phyloP scores from a whole-genome alignment of 2,113 vertebrate genomes.

The Motacilla tschutschensis region DNA sequence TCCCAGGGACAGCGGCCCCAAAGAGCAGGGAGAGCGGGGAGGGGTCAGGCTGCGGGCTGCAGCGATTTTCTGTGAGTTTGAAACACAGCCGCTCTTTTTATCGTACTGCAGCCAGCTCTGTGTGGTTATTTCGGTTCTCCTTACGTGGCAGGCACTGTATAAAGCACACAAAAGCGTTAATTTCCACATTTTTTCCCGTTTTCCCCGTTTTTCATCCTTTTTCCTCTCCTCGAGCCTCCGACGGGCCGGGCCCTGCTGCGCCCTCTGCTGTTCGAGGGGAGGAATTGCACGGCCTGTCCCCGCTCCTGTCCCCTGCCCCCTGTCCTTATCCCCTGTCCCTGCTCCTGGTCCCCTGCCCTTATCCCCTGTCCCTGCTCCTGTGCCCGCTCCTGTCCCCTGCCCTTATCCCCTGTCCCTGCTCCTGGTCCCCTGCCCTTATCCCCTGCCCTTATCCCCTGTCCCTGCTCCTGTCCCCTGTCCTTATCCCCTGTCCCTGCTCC shows the following conservation, averaged over 20 bases:
- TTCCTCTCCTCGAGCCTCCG: rapidly evolving
- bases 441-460: too few species aligned
- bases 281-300: neutral
- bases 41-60: too few species aligned
- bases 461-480: too few species aligned
- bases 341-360: rapidly evolving
- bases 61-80: neutral
- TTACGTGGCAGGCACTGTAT: rapidly evolving
- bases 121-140: neutral
- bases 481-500: too few species aligned
- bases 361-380: too few species aligned
- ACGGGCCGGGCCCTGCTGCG: neutral
- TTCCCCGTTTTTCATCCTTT: neutral
- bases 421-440: too few species aligned
- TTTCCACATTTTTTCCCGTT: neutral
- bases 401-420: rapidly evolving
- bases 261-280: neutral
- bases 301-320: too few species aligned
- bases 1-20: neutral
- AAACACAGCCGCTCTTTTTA: neutral
- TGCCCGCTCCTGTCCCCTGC: rapidly evolving
- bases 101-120: neutral
- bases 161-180: neutral
- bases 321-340: too few species aligned
- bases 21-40: neutral